Conservation (phyloP, 2,113 vertebrate species). For the Fukomys damarensis region DNA sequence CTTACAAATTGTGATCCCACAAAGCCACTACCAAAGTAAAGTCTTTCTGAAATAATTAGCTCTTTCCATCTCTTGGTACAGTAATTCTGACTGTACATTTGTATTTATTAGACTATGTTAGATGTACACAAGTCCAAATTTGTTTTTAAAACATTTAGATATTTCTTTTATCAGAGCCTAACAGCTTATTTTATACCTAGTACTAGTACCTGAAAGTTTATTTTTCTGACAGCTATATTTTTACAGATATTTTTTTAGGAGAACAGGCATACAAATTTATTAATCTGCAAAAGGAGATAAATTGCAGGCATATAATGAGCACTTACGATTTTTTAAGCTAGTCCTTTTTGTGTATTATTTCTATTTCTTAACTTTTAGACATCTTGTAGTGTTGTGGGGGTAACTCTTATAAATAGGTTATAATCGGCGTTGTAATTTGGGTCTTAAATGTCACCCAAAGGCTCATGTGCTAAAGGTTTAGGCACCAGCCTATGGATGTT, state of each 20-base stretch:
- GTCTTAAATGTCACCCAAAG: not conserved
- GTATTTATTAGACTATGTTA: not conserved
- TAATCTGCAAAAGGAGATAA: not conserved
- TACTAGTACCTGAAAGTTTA: not conserved
- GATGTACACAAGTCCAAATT: not conserved
- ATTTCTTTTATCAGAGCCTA: not conserved
- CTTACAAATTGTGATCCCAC: not conserved
- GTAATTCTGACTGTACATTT: not conserved
- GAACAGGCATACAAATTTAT: not conserved
- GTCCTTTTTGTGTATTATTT: not conserved
- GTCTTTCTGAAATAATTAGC: slow-evolving; percentile 49
- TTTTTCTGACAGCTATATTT: slow-evolving; percentile 21
- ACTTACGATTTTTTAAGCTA: not conserved
- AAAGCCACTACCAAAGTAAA: slow-evolving; percentile 26
- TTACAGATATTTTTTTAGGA: not conserved
- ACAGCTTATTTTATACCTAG: not conserved
- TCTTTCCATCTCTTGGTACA: not conserved
- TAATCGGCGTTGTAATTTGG: not conserved
- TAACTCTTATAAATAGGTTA: not conserved
- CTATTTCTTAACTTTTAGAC: not conserved
- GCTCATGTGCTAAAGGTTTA: not conserved
- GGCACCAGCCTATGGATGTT: not conserved
- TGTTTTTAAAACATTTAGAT: not conserved
- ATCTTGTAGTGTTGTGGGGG: not conserved
- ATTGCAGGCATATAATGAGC: not conserved